Percentiles rank a stretch among this genome's conserved stretches.
Conservation (phyloP, 2,888 invertebrate genomes). For the Vanessa cardui region DNA sequence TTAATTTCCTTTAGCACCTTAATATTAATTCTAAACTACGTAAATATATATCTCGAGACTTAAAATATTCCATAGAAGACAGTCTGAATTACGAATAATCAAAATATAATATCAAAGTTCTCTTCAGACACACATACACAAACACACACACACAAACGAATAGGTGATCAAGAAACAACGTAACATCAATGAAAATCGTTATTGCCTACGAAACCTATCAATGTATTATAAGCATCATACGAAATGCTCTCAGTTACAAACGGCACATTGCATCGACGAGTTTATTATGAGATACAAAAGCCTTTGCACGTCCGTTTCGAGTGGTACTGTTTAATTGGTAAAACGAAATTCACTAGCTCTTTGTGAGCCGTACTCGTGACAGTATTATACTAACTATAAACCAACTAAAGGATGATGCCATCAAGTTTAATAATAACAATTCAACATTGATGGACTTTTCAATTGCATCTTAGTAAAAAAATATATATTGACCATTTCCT, state of each 20-base stretch:
- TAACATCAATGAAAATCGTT: not conserved
- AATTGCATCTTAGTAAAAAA: no score
- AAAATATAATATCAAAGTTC: not conserved
- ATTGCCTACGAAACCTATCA: constrained; percentile 5
- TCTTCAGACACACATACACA: not conserved
- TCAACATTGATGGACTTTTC: not conserved
- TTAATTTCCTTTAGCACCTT: no score
- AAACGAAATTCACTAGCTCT: constrained; percentile 49
- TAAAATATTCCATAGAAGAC: no score
- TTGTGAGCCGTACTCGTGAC: constrained; percentile 44
- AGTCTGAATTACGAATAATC: no score
- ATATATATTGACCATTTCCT: no score
- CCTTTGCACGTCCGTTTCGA: constrained; percentile 55
- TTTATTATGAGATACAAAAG: constrained; percentile 68
- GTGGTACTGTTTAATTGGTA: constrained; percentile 63
- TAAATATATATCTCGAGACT: no score
- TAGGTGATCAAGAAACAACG: not conserved
- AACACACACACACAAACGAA: not conserved
- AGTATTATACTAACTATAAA: constrained; percentile 46
- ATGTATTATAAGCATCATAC: constrained; percentile 16
- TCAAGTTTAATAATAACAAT: constrained; percentile 36
- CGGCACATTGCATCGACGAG: constrained; percentile 41
- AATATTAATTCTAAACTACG: no score
- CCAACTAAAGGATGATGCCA: constrained; percentile 38
- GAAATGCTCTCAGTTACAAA: constrained; percentile 16